Evolutionary conservation across 2,888 invertebrate species (phyloP).

Genomic region (Lasioglossum malachurum): DNA sequence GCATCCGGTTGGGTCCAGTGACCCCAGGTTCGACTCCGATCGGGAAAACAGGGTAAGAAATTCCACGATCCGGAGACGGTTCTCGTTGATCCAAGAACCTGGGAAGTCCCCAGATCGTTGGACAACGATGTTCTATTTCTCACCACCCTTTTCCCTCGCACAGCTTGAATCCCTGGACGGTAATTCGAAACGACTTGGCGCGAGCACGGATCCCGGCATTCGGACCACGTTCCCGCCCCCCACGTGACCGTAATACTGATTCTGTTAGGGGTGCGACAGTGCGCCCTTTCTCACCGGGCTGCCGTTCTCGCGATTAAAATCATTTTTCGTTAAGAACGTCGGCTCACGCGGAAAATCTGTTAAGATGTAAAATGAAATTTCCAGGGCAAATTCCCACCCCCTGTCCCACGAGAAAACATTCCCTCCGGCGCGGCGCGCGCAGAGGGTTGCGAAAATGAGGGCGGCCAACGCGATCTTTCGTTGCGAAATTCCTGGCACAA

Average conservation of each 20-base stretch:
- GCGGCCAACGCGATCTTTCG: background rate
- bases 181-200: conserved; percentile 38
- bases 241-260: conserved; percentile 65
- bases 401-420: background rate
- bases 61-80: background rate
- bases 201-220: conserved; percentile 43
- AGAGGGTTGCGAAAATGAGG: background rate
- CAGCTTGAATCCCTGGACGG: conserved; percentile 44
- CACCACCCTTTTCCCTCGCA: conserved; percentile 3
- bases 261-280: background rate
- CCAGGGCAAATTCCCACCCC: background rate
- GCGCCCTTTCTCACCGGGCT: conserved; percentile 14
- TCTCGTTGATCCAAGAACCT: background rate
- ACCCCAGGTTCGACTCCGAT: background rate
- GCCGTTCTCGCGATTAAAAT: conserved; percentile 61
- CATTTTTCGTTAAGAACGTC: conserved; percentile 59
- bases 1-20: background rate
- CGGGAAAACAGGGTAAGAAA: background rate
- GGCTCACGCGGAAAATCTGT: conserved; percentile 21
- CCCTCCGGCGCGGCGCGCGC: background rate
- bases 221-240: conserved; percentile 62
- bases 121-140: conserved; percentile 12
- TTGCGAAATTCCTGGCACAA: background rate
- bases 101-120: background rate
- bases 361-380: conserved; percentile 50